Percentiles rank a stretch among this genome's conserved stretches.
phyloP scores from a whole-genome alignment of 2,888 invertebrate species.

The Artemia sp. region DNA sequence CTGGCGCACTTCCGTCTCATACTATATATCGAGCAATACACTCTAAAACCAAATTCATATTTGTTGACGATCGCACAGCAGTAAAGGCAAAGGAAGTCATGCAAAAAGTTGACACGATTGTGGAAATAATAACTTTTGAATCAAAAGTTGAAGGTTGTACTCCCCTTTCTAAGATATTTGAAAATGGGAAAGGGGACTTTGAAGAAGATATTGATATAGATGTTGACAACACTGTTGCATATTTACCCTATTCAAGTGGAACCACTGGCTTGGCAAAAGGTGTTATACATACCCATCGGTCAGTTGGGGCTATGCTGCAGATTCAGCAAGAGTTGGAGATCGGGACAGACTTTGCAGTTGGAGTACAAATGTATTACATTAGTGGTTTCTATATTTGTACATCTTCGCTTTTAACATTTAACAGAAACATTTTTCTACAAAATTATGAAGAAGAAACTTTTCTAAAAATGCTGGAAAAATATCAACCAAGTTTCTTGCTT shows the following conservation, averaged over 20 bases:
- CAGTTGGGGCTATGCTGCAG: background rate
- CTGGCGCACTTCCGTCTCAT: background rate
- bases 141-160: background rate
- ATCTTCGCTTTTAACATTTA: background rate
- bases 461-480: background rate
- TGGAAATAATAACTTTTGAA: background rate
- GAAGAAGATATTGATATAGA: background rate
- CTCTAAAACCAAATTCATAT: background rate
- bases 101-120: background rate
- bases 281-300: constrained; percentile 2
- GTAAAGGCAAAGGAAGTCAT: background rate
- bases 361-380: background rate
- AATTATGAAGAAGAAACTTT: background rate
- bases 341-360: background rate
- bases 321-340: background rate
- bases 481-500: background rate
- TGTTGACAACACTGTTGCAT: background rate
- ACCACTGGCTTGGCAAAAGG: background rate
- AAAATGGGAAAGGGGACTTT: background rate
- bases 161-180: background rate
- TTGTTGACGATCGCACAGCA: background rate
- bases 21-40: background rate
- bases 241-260: constrained; percentile 9
- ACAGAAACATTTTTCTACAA: background rate
- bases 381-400: background rate